Evolutionary conservation across 2,888 invertebrate species (phyloP).

Genomic region (Nysson spinosus): DNA sequence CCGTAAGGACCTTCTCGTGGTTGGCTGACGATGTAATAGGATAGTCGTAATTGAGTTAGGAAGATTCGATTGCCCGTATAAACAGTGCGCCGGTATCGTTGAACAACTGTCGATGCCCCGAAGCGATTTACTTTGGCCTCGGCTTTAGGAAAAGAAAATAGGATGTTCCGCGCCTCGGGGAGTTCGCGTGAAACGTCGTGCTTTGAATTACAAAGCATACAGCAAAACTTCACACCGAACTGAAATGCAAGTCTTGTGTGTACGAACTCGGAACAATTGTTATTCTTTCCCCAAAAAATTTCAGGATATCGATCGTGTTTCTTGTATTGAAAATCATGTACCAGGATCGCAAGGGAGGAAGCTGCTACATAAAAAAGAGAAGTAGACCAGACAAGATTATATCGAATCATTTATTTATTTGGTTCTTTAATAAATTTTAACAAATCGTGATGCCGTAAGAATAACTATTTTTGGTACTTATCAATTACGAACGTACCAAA

Average conservation of each 20-base stretch:
- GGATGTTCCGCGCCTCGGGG: conserved; percentile 20
- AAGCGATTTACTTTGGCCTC: conserved; percentile 66
- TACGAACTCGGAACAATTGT: not conserved
- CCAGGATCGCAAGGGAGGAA: too few relatives aligned
- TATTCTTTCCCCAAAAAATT: too few relatives aligned
- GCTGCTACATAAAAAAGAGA: not conserved
- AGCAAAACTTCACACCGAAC: conserved; percentile 53
- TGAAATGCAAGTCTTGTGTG: conserved; percentile 39
- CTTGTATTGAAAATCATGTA: too few relatives aligned
- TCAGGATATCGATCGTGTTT: too few relatives aligned
- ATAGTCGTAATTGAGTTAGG: conserved; percentile 70
- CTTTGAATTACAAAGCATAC: conserved; percentile 66
- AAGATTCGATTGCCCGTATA: conserved; percentile 72
- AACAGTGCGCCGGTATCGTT: conserved; percentile 65
- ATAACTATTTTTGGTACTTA: conserved; percentile 28
- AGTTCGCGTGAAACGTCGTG: conserved; percentile 55
- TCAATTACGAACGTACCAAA: conserved; percentile 34
- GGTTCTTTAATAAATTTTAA: conserved; percentile 31
- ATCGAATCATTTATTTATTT: conserved; percentile 45
- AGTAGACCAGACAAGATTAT: conserved; percentile 9
- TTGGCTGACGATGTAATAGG: conserved; percentile 59
- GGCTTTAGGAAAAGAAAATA: conserved; percentile 57
- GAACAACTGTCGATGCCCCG: conserved; percentile 54
- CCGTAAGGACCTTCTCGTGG: conserved; percentile 23
- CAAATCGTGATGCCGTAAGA: conserved; percentile 16